phyloP scores from a whole-genome alignment of 2,113 vertebrate species.

The Coturnix japonica region DNA sequence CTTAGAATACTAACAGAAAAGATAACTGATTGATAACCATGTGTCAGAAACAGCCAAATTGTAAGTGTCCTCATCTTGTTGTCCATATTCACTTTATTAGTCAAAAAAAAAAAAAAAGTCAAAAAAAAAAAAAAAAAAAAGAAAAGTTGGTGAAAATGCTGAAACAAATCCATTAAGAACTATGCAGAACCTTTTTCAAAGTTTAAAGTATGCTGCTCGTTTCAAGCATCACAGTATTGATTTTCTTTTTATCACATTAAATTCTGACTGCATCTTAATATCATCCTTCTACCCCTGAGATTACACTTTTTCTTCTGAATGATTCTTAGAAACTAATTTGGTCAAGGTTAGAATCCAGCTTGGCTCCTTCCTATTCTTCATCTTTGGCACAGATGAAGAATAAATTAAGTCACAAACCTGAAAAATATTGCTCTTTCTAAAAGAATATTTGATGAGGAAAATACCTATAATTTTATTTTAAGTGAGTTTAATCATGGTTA shows the following conservation, averaged over 20 bases:
- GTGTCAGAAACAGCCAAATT: not conserved
- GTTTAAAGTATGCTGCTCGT: not conserved
- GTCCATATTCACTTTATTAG: not conserved
- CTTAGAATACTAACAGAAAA: not conserved
- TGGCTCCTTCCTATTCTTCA: no score
- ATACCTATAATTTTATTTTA: conserved; percentile 17
- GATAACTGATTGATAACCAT: not conserved
- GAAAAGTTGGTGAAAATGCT: not conserved
- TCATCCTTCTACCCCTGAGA: conserved; percentile 8
- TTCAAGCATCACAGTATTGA: not conserved
- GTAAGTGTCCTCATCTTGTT: not conserved
- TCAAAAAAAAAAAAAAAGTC: not conserved
- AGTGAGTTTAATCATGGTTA: conserved; percentile 51
- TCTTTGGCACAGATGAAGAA: conserved; percentile 19
- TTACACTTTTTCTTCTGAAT: conserved; percentile 12
- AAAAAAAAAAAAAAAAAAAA: no score
- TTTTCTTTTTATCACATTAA: conserved; percentile 19
- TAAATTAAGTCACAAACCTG: conserved; percentile 18
- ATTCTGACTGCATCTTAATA: conserved; percentile 14
- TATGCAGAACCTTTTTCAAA: not conserved
- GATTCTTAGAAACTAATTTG: conserved; percentile 45
- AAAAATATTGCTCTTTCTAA: not conserved
- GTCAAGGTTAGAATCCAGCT: conserved; percentile 15
- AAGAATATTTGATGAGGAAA: conserved; percentile 6
- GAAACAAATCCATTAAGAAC: not conserved